Base-by-base conservation (phyloP, 2,797 vertebrate genomes). In the Gila robusta region DNA sequence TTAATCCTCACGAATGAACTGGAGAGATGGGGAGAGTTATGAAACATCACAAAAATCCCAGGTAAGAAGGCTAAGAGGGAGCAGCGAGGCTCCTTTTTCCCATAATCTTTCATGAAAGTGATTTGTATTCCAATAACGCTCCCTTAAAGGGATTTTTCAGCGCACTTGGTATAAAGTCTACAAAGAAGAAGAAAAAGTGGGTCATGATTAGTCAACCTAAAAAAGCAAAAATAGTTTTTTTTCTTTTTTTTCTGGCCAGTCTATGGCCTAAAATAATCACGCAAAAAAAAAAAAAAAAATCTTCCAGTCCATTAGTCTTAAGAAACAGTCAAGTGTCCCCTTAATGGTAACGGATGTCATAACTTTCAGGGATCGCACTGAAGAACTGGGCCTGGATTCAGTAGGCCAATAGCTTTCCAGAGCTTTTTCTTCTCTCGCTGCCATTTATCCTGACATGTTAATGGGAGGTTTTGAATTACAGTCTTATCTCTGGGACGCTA, bases 401-500 rank as follows among this genome's bases (percentile, higher is more conserved):
- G 62, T 79, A 39, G 37, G 37, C 37, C 37, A 6, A 78, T 62
- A 77, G 82, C 59, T 85, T 83, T 86, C 81, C 85, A 67, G 37
- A 66, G 52, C 39, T 84, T 79, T 80, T 81, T 56, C 84, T 85
- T 89, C 76, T 78, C 85, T 88, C 78, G 16, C 78, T 81, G 62
- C 82, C 86, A 87, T 83, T 90, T 70, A 83, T 86, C 71, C 59
- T 67, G 89, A 89, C 89, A 91, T 76, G 86, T 89, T 89, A 91
- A 91, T 89, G 77, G 88, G 16, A 23, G 82, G 90, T 85, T 91
- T 90, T 90, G 79, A 90, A 87, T 92, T 91, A 90, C 88, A 21
- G 71, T 47, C 87, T 88, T 86, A 92, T 92, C 90, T 90, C 41
- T 67, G 84, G 72, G 84, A 84, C 59, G 67, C 79, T 49, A 66